A percentile compares a stretch with the other conserved stretches of the same genome.
Evolutionary conservation across 2,888 invertebrate species (phyloP).

Genomic region (Drosophila prolongata): DNA sequence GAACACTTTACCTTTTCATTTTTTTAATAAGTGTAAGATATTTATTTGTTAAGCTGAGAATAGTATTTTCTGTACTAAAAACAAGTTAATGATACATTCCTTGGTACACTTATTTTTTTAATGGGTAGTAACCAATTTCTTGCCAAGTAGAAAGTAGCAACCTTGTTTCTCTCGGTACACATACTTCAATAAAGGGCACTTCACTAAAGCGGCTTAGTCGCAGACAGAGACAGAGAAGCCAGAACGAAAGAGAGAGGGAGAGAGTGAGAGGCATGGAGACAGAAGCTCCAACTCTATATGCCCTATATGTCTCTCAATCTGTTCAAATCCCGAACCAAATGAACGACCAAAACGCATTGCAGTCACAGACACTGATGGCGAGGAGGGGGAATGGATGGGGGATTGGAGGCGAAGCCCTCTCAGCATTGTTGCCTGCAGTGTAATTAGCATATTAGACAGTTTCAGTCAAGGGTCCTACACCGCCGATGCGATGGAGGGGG

Average conservation of each 20-base stretch:
- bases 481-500: constrained; percentile 8
- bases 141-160: neutral
- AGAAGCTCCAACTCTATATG: neutral
- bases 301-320: constrained; percentile 40
- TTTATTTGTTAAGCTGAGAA: no score
- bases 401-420: constrained; percentile 1
- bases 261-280: neutral
- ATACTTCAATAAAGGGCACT: constrained; percentile 36
- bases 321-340: constrained; percentile 59
- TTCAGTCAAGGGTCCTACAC: constrained; percentile 43
- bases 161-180: constrained; percentile 6
- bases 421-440: constrained; percentile 64
- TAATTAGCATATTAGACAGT: constrained; percentile 75
- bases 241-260: constrained; percentile 4
- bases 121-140: neutral
- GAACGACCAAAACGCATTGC: constrained; percentile 68
- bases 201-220: constrained; percentile 44
- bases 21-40: no score
- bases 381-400: neutral
- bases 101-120: neutral
- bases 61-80: no score
- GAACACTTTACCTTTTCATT: no score
- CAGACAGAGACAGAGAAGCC: constrained; percentile 30
- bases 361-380: constrained; percentile 41
- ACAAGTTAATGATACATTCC: no score